Conservation (phyloP, 92 coral and sea anemone species). For the Palythoa caribaeorum region DNA sequence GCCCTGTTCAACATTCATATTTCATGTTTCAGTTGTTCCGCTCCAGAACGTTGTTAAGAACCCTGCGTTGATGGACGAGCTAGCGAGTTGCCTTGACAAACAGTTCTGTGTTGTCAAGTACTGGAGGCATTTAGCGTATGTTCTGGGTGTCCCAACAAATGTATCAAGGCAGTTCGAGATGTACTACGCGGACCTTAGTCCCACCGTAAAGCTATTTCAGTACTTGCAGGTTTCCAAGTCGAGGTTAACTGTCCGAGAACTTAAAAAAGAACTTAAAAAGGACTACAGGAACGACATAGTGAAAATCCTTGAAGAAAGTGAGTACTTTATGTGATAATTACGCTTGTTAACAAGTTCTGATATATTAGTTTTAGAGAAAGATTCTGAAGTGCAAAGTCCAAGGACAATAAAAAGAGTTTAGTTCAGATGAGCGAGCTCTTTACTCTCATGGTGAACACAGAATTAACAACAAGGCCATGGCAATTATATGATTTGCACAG, state of each 20-base stretch:
- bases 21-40: slow-evolving; percentile 1
- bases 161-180: slow-evolving; percentile 38
- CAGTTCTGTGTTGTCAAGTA: neutral
- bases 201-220: slow-evolving; percentile 17
- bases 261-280: neutral
- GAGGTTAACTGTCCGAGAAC: neutral
- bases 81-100: slow-evolving; percentile 10
- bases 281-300: slow-evolving; percentile 22
- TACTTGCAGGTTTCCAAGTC: neutral
- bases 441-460: no score
- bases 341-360: no score
- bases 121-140: slow-evolving; percentile 30
- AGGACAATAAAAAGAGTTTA: no score
- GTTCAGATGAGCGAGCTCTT: no score
- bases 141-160: slow-evolving; percentile 16
- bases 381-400: no score
- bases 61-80: slow-evolving; percentile 18
- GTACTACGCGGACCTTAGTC: slow-evolving; percentile 2
- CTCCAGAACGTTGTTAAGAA: neutral
- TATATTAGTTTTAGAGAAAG: no score
- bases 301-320: neutral
- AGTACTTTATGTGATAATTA: neutral
- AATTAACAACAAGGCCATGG: no score
- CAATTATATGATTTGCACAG: no score
- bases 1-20: no score